Conservation (phyloP, 2,888 invertebrate species). For the Eudasyphora cyanicolor region DNA sequence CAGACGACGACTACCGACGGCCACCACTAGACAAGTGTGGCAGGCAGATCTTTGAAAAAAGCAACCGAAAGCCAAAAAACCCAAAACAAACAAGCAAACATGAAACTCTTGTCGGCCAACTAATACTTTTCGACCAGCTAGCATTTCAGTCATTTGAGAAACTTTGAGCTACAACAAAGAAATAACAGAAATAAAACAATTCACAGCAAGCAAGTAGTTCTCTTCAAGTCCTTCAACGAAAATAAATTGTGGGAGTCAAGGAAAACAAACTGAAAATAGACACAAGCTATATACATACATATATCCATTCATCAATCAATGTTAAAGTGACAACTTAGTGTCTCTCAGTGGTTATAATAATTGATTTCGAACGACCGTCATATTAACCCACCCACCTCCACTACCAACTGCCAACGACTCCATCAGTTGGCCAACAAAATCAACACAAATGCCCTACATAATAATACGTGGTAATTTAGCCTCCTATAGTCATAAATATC, state of each 20-base stretch:
- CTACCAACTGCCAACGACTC: constrained; percentile 26
- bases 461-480: constrained; percentile 93
- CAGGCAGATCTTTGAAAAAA: not conserved
- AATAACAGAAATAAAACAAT: constrained; percentile 26
- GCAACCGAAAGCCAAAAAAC: constrained; percentile 32
- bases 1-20: not conserved
- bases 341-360: not conserved
- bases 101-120: constrained; percentile 42
- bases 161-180: constrained; percentile 46
- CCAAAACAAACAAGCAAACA: constrained; percentile 14
- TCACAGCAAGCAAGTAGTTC: constrained; percentile 1
- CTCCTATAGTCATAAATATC: constrained; percentile 92
- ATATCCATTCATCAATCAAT: not conserved
- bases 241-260: not conserved
- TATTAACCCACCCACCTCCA: constrained; percentile 31
- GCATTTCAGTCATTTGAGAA: constrained; percentile 55
- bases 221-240: not conserved
- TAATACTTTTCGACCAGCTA: constrained; percentile 43
- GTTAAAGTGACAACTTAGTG: constrained; percentile 1
- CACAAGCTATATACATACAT: not conserved
- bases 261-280: not conserved
- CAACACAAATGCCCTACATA: constrained; percentile 90
- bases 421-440: constrained; percentile 64
- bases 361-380: constrained; percentile 21
- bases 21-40: not conserved